phyloP scores from a whole-genome alignment of 2,888 invertebrate species.

The Xanthorhoe designata region DNA sequence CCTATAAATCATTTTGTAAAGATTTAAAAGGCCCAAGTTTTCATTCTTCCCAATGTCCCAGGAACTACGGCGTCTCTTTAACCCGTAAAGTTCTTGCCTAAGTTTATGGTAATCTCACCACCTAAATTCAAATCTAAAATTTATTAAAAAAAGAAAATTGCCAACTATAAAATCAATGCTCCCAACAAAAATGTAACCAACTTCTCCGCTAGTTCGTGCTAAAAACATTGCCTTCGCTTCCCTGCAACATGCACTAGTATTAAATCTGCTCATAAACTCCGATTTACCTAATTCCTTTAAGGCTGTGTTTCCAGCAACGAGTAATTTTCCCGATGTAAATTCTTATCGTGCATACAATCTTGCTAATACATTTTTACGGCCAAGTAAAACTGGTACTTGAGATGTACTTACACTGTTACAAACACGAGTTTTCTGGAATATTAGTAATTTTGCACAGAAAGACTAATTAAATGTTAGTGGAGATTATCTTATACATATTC shows the following conservation, averaged over 20 bases:
- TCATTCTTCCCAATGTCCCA: no score
- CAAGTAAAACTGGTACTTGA: not conserved
- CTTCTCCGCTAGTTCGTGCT: conserved; percentile 5
- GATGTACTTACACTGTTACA: not conserved
- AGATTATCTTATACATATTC: no score
- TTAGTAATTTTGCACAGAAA: not conserved
- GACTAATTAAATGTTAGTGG: not conserved
- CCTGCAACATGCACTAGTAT: conserved; percentile 22
- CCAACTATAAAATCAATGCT: not conserved
- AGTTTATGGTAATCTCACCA: no score
- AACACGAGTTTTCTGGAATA: not conserved
- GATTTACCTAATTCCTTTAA: conserved; percentile 25
- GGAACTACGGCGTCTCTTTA: no score
- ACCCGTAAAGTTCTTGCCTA: no score
- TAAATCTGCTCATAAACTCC: conserved; percentile 20
- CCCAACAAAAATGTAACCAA: not conserved
- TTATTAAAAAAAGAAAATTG: not conserved
- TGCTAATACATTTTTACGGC: conserved; percentile 29
- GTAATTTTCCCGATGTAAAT: conserved; percentile 30
- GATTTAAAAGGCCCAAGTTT: no score
- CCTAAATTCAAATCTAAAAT: no score
- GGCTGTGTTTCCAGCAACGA: conserved; percentile 23
- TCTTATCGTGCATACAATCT: conserved; percentile 41
- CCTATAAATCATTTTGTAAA: no score
- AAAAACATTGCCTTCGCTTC: conserved; percentile 1